Percentiles rank a stretch among this genome's conserved stretches.
Conservation (phyloP, 2,888 invertebrate genomes). For the Nysson spinosus region DNA sequence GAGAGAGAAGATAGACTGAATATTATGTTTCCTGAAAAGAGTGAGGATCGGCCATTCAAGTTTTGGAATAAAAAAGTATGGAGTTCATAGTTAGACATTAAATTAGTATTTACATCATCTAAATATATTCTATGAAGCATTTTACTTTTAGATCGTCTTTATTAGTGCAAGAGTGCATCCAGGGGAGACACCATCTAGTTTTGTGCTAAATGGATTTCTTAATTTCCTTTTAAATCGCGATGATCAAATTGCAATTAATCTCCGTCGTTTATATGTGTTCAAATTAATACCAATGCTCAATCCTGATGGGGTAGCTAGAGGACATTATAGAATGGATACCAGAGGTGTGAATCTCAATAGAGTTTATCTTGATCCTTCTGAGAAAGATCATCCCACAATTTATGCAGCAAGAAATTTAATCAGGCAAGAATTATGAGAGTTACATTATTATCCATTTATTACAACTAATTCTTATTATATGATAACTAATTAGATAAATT, state of each 20-base stretch:
- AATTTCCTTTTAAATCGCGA: slow-evolving; percentile 86
- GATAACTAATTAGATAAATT: slow-evolving; percentile 4
- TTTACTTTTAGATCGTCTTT: slow-evolving; percentile 83
- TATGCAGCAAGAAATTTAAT: slow-evolving; percentile 90
- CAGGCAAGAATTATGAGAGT: slow-evolving; percentile 79
- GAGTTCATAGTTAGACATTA: not conserved
- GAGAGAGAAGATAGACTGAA: slow-evolving; percentile 86
- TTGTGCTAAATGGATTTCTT: slow-evolving; percentile 92
- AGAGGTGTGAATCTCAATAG: slow-evolving; percentile 93
- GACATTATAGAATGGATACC: slow-evolving; percentile 92
- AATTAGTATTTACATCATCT: not conserved
- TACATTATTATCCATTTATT: not conserved
- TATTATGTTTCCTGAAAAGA: slow-evolving; percentile 85
- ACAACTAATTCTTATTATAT: slow-evolving; percentile 3
- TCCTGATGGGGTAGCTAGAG: slow-evolving; percentile 92
- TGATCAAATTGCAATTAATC: slow-evolving; percentile 85
- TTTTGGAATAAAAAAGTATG: slow-evolving; percentile 88
- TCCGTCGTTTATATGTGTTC: slow-evolving; percentile 89
- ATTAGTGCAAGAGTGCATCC: slow-evolving; percentile 94
- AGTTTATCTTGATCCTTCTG: slow-evolving; percentile 89
- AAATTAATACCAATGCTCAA: slow-evolving; percentile 94
- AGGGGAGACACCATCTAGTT: slow-evolving; percentile 94
- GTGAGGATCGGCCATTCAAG: slow-evolving; percentile 83
- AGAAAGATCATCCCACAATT: slow-evolving; percentile 88
- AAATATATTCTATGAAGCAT: slow-evolving; percentile 14